These are phyloP conservation scores for Mycteria americana DNA, from an alignment of 2,797 vertebrate species.

Conservation along the genomic window DNA sequence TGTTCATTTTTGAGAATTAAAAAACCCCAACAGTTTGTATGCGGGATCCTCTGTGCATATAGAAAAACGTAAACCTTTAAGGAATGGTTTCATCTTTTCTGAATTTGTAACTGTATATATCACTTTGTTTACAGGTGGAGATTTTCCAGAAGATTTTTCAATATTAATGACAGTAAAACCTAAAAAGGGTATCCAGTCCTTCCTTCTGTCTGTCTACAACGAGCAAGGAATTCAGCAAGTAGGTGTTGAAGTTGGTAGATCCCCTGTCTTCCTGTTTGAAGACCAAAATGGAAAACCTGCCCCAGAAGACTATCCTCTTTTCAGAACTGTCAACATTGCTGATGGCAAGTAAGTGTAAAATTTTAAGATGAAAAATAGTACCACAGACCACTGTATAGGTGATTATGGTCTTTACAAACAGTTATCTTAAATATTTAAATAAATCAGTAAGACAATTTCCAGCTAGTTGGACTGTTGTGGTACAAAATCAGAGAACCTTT, in stretches of 20 bases:
- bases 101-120: background rate
- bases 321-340: constrained; percentile 89
- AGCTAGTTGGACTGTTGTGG: background rate
- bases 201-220: constrained; percentile 93
- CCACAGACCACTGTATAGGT: background rate
- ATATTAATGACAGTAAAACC: constrained; percentile 93
- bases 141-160: constrained; percentile 96
- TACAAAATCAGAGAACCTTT: background rate
- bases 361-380: background rate
- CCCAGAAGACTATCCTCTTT: constrained; percentile 94
- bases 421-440: background rate
- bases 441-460: background rate
- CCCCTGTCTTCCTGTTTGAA: constrained; percentile 94
- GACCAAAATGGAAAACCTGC: constrained; percentile 92
- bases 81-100: background rate
- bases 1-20: background rate
- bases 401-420: background rate
- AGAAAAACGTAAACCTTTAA: background rate
- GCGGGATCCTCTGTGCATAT: background rate
- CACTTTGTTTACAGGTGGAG: constrained; percentile 76
- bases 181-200: constrained; percentile 91
- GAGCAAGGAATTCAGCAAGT: constrained; percentile 92
- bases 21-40: background rate
- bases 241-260: constrained; percentile 92
- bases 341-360: constrained; percentile 92